Evolutionary conservation across 2,888 invertebrate species (phyloP), one percentile per base, ranked within the genome.

Genomic region (Amphipyra tragopoginis): DNA sequence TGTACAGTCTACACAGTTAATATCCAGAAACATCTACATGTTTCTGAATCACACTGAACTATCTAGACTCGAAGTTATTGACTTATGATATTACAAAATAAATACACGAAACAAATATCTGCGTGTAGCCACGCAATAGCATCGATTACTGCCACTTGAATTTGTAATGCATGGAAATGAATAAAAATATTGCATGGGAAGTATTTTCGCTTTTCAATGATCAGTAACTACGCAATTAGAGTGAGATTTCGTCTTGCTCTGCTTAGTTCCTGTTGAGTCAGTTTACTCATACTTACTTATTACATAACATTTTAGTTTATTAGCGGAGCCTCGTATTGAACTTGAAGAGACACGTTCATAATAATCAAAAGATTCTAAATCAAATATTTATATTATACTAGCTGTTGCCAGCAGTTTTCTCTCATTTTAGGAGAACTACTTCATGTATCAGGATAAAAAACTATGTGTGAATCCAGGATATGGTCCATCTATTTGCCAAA

Each of bases 201-300:
- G 14, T 34, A 10, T 47, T 50, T 38, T 49, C 9, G 36, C 9
- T 13, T 39, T 44, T 51, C 36, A 44, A 44, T 58, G 13, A 15
- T 62, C 49, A 21, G 21, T 21, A 3, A 21, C 21, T 21, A 21
- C 21, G 21, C 21, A 21, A 21, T 21, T 1, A 21, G 21, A 21
- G 1, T 21, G 21, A 21, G 21, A 21, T 21, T 21, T 50, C 40
- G 45, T 65, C 52, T 45, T 62, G 62, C 50, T 62, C 61, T 59
- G 60, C 34, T 70, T 57, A 38, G 2, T 21, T 2, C 21, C 21
- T 21, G 21, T 33, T 48, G 33, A 4, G 33, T 33, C 33, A 33
- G 33, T 33, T 33, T 8, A 33, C 5, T 33, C 9, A 33, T 33
- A 9, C 9, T 33, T 33, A 21, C 21, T 21, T 21, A 21, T 21